phyloP scores from a whole-genome alignment of 2,797 vertebrate species.

The Sparus aurata region DNA sequence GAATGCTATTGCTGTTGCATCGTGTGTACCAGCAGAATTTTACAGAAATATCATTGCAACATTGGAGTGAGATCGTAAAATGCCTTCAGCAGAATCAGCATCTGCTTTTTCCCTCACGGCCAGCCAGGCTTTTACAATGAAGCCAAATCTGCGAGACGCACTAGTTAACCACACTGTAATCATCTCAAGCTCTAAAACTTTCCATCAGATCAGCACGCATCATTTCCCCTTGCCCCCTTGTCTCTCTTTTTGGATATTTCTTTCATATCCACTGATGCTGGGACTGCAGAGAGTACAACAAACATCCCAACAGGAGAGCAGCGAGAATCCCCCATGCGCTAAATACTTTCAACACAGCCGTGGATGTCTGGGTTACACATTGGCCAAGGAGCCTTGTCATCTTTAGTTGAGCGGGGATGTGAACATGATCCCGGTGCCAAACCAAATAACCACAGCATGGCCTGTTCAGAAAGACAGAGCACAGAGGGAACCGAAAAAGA shows the following conservation, averaged over 20 bases:
- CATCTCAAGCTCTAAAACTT: slow-evolving; percentile 46
- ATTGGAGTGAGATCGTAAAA: slow-evolving; percentile 41
- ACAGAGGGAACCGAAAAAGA: slow-evolving; percentile 35
- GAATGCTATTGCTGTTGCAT: slow-evolving; percentile 3
- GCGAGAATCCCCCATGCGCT: slow-evolving; percentile 28
- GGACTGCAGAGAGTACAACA: slow-evolving; percentile 62
- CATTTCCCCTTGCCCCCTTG: neutral
- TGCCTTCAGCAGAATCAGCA: slow-evolving; percentile 45
- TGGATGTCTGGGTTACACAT: slow-evolving; percentile 40
- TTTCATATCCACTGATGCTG: slow-evolving; percentile 28
- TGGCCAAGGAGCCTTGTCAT: slow-evolving; percentile 44
- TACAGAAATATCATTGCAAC: slow-evolving; percentile 19
- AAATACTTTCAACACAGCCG: slow-evolving; percentile 40
- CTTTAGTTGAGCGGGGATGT: slow-evolving; percentile 39
- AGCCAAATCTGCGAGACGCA: slow-evolving; percentile 47
- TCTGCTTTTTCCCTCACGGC: slow-evolving; percentile 48
- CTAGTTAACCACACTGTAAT: slow-evolving; percentile 58
- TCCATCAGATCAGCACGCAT: slow-evolving; percentile 39
- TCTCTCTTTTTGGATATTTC: slow-evolving; percentile 42
- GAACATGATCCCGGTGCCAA: slow-evolving; percentile 56
- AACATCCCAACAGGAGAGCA: slow-evolving; percentile 39
- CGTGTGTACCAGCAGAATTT: slow-evolving; percentile 12
- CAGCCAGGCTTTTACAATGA: slow-evolving; percentile 36
- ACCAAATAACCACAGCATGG: slow-evolving; percentile 61
- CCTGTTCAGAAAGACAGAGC: slow-evolving; percentile 26